Evolutionary conservation across 2,888 invertebrate species (phyloP).

Genomic region (Coelinius sp.): DNA sequence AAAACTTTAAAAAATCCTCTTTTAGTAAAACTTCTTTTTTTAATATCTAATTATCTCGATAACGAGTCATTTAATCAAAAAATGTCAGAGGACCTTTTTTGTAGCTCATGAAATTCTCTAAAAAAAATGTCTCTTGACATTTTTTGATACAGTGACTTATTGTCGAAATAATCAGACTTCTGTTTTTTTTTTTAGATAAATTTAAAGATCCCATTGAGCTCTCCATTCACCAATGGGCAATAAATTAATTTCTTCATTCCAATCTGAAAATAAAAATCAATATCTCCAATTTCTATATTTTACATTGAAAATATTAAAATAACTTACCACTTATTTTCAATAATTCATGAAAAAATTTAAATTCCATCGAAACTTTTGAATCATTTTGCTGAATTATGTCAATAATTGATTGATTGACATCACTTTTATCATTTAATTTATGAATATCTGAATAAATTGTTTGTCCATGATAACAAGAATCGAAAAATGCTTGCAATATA

Average conservation of each 20-base stretch:
- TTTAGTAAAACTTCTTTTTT: too few species aligned
- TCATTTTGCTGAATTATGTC: constrained; percentile 54
- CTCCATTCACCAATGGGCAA: constrained; percentile 77
- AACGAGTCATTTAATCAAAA: too few species aligned
- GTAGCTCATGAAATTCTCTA: too few species aligned
- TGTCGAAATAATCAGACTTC: not conserved
- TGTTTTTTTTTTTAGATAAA: not conserved
- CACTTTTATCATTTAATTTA: not conserved
- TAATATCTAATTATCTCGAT: too few species aligned
- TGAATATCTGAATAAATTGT: constrained; percentile 66
- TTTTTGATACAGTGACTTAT: too few species aligned
- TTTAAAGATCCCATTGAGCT: constrained; percentile 50
- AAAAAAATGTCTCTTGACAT: too few species aligned
- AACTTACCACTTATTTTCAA: constrained; percentile 56
- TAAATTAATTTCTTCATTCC: constrained; percentile 75
- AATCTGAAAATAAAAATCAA: constrained; percentile 70
- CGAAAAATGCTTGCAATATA: constrained; percentile 79
- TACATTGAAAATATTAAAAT: constrained; percentile 47
- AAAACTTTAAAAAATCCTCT: too few species aligned
- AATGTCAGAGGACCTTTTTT: too few species aligned
- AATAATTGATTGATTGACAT: constrained; percentile 34
- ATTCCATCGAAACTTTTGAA: constrained; percentile 57
- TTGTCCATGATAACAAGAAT: constrained; percentile 76
- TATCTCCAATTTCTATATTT: too few species aligned
- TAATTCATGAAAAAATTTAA: constrained; percentile 54